Evolutionary conservation across 2,888 invertebrate genomes (phyloP).

Genomic region (Eurytoma californica): DNA sequence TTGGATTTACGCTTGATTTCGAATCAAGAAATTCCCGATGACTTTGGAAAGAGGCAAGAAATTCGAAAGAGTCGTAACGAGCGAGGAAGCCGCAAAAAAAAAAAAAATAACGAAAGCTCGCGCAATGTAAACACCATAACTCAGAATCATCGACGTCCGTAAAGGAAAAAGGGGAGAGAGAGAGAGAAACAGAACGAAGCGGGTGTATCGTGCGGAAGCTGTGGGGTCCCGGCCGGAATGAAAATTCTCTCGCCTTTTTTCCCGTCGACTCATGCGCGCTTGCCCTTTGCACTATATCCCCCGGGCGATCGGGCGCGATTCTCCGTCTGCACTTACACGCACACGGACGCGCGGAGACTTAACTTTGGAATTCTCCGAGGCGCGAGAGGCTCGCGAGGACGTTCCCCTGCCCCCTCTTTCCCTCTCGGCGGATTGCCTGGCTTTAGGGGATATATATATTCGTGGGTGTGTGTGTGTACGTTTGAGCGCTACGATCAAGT

Average conservation of each 20-base stretch:
- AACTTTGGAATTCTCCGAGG: constrained; percentile 2
- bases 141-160: neutral
- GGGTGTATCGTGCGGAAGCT: neutral
- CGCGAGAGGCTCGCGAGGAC: neutral
- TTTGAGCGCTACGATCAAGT: neutral
- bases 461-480: neutral
- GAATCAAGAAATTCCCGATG: neutral
- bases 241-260: neutral
- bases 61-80: neutral
- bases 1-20: neutral
- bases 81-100: neutral
- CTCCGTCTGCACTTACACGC: neutral
- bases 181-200: too few species aligned
- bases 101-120: neutral
- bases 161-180: neutral
- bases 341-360: neutral
- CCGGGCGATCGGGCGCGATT: neutral
- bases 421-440: neutral
- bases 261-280: neutral
- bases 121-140: neutral
- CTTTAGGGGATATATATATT: neutral
- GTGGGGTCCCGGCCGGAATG: neutral
- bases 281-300: neutral
- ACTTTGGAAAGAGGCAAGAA: neutral
- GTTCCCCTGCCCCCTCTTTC: neutral